Percentiles rank a stretch among this genome's conserved stretches.
Conservation (phyloP, 2,113 vertebrate genomes). For the Misgurnus anguillicaudatus region DNA sequence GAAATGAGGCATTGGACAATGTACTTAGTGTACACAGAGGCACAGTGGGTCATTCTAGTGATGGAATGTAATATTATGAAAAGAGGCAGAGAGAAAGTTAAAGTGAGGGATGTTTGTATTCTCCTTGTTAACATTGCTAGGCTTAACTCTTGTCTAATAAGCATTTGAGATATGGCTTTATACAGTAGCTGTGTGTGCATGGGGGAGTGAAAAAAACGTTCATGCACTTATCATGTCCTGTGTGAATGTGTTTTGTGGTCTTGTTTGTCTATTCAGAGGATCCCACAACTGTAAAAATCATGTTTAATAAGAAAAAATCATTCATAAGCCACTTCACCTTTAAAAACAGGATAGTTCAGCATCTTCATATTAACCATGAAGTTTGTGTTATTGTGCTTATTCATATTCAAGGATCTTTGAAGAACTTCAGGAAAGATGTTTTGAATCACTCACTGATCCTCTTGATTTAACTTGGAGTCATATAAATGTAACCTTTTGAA, state of each 20-base stretch:
- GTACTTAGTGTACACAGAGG: constrained; percentile 16
- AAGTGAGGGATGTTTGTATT: constrained; percentile 12
- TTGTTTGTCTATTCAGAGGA: too few relatives aligned
- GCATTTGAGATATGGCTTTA: background rate
- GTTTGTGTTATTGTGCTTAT: background rate
- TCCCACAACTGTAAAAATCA: too few relatives aligned
- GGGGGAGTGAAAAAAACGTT: background rate
- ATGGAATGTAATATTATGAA: constrained; percentile 35
- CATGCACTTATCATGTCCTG: too few relatives aligned
- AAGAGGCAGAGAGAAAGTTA: constrained; percentile 12
- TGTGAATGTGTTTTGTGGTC: background rate
- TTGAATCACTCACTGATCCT: background rate
- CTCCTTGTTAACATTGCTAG: constrained; percentile 10
- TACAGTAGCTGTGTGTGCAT: background rate
- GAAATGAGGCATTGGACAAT: constrained; percentile 26
- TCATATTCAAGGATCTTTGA: background rate
- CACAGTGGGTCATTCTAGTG: constrained; percentile 24
- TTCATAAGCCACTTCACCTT: too few relatives aligned
- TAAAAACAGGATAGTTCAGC: too few relatives aligned
- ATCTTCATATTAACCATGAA: too few relatives aligned
- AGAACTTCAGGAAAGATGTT: background rate
- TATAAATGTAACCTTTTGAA: constrained; percentile 12
- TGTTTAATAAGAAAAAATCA: too few relatives aligned
- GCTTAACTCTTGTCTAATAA: background rate
- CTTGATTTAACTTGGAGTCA: background rate